Evolutionary conservation across 2,797 vertebrate species (phyloP), one percentile per base, ranked within the genome.

Genomic region (Anguilla megastoma): DNA sequence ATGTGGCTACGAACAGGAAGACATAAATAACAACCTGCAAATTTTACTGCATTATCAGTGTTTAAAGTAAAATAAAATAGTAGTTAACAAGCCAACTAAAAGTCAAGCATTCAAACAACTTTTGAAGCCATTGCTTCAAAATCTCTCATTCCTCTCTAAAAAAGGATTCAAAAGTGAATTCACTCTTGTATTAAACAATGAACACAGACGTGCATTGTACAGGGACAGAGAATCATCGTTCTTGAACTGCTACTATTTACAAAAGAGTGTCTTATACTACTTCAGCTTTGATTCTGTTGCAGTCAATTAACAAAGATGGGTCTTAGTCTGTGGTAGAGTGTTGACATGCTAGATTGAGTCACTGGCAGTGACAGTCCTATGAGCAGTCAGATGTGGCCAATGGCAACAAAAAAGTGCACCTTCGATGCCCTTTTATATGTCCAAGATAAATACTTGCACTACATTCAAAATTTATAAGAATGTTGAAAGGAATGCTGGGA

Each of bases 171-270:
- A 76, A 76, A 5, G 16, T 14, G 33, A 45, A 79, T 45, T 41
- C 36, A 45, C 12, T 6, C 16, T 45, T 41, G 71, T 27, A 69
- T 69, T 69, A 36, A 76, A 71, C 27, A 71, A 71, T 71, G 74
- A 80, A 80, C 76, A 80, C 76, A 80, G 36, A 80, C 33, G 21
- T 41, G 16, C 14, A 76, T 76, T 76, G 74, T 74, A 41, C 12
- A 16, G 30, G 12, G 36, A 45, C 14, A 80, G 76, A 41, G 36
- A 80, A 6, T 21, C 76, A 41, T 76, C 14, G 41, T 80, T 45
- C 36, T 41, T 80, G 33, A 2, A 18, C 16, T 24, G 18, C 76
- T 80, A 18, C 14, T 80, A 8, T 80, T 48, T 80, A 80, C 76
- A 80, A 80, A 45, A 45, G 76, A 41, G 18, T 80, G 36, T 36